Base-by-base conservation (phyloP, 2,113 vertebrate species). In the Pteronura brasiliensis region DNA sequence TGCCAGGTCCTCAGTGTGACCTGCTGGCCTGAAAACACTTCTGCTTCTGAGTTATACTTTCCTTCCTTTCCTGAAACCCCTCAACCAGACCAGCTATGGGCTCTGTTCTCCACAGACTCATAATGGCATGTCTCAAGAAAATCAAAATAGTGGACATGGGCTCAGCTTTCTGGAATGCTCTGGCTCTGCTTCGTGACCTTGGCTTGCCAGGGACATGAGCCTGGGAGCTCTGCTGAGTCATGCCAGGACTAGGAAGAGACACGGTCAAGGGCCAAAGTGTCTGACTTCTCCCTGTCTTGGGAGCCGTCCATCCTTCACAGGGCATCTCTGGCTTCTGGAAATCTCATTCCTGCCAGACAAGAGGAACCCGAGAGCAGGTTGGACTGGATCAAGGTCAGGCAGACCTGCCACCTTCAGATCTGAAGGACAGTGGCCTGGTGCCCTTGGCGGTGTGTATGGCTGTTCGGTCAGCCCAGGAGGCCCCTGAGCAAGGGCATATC, bases 381-480 rank as follows among this genome's bases (percentile, higher is more conserved):
- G 63, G 27, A 13, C 27, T 49, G 20, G 47, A 0, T n/a, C 59
- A 71, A 34, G 36, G 84, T 3, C 7, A 42, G 52, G 52, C 34
- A 7, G 59, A 17, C 82, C 67, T 80, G 39, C 67, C 49, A 59
- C 36, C 31, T 49, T 76, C 47, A 15, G 85, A 29, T 25, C 20
- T 17, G 57, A 79, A 34, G 67, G 69, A n/a, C 52, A 49, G 59
- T 27, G 18, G 29, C 8, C 74, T 63, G 23, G 17, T 20, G 8
- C 42, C 36, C 63, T 63, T 52, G 25, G 18, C 18, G 25, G 27
- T 29, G 49, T 6, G 7, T 29, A 4, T 0, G 0, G 23, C 47
- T 57, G 15, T 5, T 20, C 17, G 14, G 29, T 49, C 57, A 77
- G 23, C 52, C 86, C 47, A 6, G 0, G 59, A 44, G 39, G 82